phyloP scores from a whole-genome alignment of 2,888 invertebrate genomes.

The Acheta domesticus region DNA sequence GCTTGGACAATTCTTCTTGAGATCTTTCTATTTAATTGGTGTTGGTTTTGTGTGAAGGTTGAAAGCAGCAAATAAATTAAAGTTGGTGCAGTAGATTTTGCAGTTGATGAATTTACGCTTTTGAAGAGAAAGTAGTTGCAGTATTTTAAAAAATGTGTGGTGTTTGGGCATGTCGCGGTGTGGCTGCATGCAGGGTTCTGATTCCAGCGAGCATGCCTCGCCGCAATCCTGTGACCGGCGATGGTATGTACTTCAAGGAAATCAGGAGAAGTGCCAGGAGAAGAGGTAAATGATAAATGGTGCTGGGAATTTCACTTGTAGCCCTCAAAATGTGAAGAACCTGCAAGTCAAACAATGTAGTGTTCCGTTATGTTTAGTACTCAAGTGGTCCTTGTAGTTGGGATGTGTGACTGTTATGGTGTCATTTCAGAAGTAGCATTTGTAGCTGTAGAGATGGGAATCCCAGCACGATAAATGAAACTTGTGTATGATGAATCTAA shows the following conservation, averaged over 20 bases:
- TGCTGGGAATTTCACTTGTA: background rate
- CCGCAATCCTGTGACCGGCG: constrained; percentile 37
- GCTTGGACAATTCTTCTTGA: too few species aligned
- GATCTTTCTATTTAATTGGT: too few species aligned
- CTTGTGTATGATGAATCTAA: constrained; percentile 12
- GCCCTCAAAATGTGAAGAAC: background rate
- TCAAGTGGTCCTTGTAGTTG: background rate
- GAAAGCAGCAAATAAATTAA: too few species aligned
- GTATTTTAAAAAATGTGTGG: background rate
- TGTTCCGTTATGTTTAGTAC: constrained; percentile 18
- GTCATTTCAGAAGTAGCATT: background rate
- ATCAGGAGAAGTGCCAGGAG: constrained; percentile 30
- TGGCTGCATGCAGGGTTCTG: constrained; percentile 28
- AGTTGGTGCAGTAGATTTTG: too few species aligned
- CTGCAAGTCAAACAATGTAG: background rate
- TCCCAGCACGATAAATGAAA: background rate
- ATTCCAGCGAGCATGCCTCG: constrained; percentile 32
- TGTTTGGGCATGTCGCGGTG: constrained; percentile 25
- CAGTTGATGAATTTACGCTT: too few species aligned
- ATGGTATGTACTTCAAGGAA: constrained; percentile 31
- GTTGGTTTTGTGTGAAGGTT: too few species aligned
- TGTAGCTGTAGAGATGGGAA: background rate
- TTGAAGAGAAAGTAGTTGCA: background rate
- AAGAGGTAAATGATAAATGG: constrained; percentile 32
- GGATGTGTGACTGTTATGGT: background rate